These are phyloP conservation scores for Chrysopa pallens DNA, from an alignment of 1,140 invertebrate species.

Conservation along the genomic window DNA sequence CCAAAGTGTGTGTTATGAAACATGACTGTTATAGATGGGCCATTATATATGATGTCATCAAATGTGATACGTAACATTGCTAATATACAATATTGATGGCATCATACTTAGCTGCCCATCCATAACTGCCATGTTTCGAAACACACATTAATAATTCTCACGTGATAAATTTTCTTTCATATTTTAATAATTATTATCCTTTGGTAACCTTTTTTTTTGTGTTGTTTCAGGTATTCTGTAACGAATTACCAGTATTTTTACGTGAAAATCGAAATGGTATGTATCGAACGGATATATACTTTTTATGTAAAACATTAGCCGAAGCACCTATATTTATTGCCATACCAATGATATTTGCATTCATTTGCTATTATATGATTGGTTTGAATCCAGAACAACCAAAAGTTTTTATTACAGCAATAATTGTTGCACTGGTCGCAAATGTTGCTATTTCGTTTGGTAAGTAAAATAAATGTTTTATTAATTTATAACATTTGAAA, in stretches of 20 bases:
- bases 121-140: too few species aligned
- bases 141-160: too few species aligned
- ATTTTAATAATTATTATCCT: too few species aligned
- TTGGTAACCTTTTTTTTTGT: neutral
- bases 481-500: too few species aligned
- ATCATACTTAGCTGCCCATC: too few species aligned
- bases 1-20: too few species aligned
- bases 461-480: constrained; percentile 22
- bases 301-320: constrained; percentile 76
- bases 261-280: constrained; percentile 81
- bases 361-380: constrained; percentile 75
- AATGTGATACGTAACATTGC: too few species aligned
- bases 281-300: constrained; percentile 86
- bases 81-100: too few species aligned
- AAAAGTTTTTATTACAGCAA: constrained; percentile 57
- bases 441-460: constrained; percentile 87
- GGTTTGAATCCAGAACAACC: constrained; percentile 52
- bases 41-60: too few species aligned
- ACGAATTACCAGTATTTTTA: constrained; percentile 80
- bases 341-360: constrained; percentile 68
- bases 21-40: too few species aligned
- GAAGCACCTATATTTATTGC: constrained; percentile 68
- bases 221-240: constrained; percentile 66
- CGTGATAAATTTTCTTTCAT: too few species aligned
- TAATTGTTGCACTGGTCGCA: constrained; percentile 62